Evolutionary conservation across 2,113 vertebrate genomes (phyloP), one percentile per base, ranked within the genome.

Genomic region (Notarius quadriscutis): DNA sequence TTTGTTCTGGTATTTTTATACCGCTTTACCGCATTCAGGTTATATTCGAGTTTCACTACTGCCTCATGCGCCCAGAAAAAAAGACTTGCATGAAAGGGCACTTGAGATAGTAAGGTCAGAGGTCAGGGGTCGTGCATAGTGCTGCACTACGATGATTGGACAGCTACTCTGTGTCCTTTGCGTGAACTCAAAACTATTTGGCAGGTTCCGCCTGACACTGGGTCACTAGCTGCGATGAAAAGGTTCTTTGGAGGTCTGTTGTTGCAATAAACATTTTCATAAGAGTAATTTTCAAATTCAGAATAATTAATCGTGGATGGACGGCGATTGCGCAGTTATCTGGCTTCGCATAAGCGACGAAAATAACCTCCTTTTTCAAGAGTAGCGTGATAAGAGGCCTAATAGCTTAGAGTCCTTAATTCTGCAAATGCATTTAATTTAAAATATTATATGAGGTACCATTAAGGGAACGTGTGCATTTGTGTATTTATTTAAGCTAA

Each of bases 111-210:
- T 92, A 92, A 92, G 93, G 94, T 94, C 92, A 93, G 95, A 97
- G 98, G 97, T 97, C 96, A 97, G 94, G 95, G 97, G 96, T 97
- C 96, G 96, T 95, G 89, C 94, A 95, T 93, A 96, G 94, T 95
- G 92, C 92, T 96, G 94, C 81, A 95, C 95, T 96, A 92, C 95
- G 95, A 95, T 97, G 98, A 99, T 98, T 97, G 96, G 97, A 95
- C 94, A 96, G 96, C 96, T 94, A 94, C 92, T 91, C 95, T 94
- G 94, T 98, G 98, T 96, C 98, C 98, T 95, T 93, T 96, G 89
- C 89, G 90, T 98, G 97, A 99, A 98, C 98, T 94, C 96, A 91
- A 92, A 93, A 95, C 96, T 96, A 96, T 96, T 96, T 95, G 95
- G 89, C 94, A 95, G 92, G 93, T 95, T 94, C 92, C 90, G 93